phyloP scores from a whole-genome alignment of 2,113 vertebrate species.

The Globicephala melas region DNA sequence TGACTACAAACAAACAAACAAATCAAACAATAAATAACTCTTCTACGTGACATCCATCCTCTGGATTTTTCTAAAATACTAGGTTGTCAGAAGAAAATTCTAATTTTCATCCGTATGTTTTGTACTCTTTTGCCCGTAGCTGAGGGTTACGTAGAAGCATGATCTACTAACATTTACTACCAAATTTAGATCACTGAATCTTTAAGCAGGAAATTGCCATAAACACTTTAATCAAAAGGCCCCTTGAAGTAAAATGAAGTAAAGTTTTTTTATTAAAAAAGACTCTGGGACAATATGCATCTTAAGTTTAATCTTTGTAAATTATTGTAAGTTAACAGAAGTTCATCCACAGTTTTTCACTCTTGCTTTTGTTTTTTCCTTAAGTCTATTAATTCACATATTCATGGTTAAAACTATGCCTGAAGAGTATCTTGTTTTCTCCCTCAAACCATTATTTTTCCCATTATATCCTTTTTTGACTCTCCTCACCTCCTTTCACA shows the following conservation, averaged over 20 bases:
- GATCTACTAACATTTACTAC: neutral
- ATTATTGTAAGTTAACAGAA: conserved; percentile 14
- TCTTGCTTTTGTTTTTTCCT: neutral
- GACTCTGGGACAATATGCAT: neutral
- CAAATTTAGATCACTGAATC: neutral
- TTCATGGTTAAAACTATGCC: neutral
- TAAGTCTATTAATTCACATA: neutral
- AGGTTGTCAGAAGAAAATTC: neutral
- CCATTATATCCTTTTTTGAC: neutral
- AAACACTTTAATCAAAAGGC: conserved; percentile 39
- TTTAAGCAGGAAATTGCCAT: conserved; percentile 20
- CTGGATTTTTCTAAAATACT: neutral
- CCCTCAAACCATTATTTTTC: neutral
- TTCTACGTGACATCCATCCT: neutral
- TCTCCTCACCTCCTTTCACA: neutral
- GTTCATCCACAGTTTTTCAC: neutral
- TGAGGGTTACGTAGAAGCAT: neutral
- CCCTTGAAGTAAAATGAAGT: conserved; percentile 51
- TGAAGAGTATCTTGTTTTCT: neutral
- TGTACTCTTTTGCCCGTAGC: neutral
- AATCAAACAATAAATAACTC: neutral
- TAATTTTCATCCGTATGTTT: neutral
- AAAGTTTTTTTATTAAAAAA: conserved; percentile 54
- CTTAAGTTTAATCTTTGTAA: neutral
- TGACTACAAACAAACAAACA: neutral